phyloP scores from a whole-genome alignment of 1,140 invertebrate species.

The Lerema accius region DNA sequence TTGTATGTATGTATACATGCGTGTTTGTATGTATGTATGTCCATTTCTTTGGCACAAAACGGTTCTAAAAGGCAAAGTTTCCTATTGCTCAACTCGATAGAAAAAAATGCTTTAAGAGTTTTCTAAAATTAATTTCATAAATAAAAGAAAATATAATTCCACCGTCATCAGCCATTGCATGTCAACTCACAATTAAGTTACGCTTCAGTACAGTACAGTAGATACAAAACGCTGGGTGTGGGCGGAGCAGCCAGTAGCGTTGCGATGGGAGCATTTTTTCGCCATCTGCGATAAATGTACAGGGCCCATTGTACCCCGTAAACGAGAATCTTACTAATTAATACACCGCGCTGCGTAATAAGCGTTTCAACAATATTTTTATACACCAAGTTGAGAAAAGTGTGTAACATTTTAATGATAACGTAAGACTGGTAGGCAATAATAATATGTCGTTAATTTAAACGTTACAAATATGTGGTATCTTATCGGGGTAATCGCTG shows the following conservation, averaged over 20 bases:
- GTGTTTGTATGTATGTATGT: too few species aligned
- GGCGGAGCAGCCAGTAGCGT: constrained; percentile 37
- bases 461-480: background rate
- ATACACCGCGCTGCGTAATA: constrained; percentile 2
- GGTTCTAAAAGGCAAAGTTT: too few species aligned
- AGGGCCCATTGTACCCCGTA: constrained; percentile 40
- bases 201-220: constrained; percentile 37
- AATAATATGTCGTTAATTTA: background rate
- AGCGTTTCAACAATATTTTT: constrained; percentile 6
- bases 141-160: constrained; percentile 19
- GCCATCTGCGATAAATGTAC: constrained; percentile 49
- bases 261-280: constrained; percentile 39
- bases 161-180: constrained; percentile 43
- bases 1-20: too few species aligned
- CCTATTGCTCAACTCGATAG: too few species aligned
- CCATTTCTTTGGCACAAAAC: too few species aligned
- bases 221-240: constrained; percentile 30
- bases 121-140: background rate
- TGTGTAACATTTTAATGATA: constrained; percentile 1
- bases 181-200: constrained; percentile 47
- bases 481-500: background rate
- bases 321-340: constrained; percentile 38
- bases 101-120: too few species aligned
- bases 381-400: background rate
- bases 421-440: background rate